These are phyloP conservation scores for Caenorhabditis zanzibari DNA, from an alignment of 2,888 invertebrate species.

Conservation along the genomic window DNA sequence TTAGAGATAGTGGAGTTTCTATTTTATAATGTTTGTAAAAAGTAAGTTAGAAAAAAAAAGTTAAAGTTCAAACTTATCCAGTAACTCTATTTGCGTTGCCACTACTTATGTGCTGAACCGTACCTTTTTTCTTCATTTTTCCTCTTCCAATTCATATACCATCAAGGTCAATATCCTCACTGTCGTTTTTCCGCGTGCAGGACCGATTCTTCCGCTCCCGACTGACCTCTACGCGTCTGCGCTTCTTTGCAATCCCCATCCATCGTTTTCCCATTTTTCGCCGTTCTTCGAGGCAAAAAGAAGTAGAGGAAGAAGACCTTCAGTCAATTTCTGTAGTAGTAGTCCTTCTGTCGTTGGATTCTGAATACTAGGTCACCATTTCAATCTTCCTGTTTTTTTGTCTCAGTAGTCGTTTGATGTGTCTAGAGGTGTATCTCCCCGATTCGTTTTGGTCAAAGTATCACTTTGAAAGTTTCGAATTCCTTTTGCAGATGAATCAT, in stretches of 20 bases:
- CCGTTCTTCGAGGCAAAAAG: conserved; percentile 15
- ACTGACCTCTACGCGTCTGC: conserved; percentile 51
- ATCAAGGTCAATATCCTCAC: conserved; percentile 43
- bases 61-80: conserved; percentile 11
- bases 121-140: background rate
- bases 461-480: background rate
- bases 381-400: conserved; percentile 35
- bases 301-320: conserved; percentile 40
- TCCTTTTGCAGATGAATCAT: background rate
- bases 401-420: conserved; percentile 11
- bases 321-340: conserved; percentile 61
- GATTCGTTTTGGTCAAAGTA: conserved; percentile 13
- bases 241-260: conserved; percentile 15
- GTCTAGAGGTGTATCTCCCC: background rate
- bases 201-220: conserved; percentile 54
- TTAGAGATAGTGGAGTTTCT: conserved; percentile 30
- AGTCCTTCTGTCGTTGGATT: conserved; percentile 19
- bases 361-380: conserved; percentile 61
- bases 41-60: conserved; percentile 1
- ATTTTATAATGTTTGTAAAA: conserved; percentile 10
- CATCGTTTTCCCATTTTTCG: conserved; percentile 18
- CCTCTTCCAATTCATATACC: background rate
- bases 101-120: conserved; percentile 12
- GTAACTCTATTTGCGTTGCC: conserved; percentile 31
- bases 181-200: conserved; percentile 36